Conservation (phyloP, 2,888 invertebrate species). For the Drosophila anomalipes region DNA sequence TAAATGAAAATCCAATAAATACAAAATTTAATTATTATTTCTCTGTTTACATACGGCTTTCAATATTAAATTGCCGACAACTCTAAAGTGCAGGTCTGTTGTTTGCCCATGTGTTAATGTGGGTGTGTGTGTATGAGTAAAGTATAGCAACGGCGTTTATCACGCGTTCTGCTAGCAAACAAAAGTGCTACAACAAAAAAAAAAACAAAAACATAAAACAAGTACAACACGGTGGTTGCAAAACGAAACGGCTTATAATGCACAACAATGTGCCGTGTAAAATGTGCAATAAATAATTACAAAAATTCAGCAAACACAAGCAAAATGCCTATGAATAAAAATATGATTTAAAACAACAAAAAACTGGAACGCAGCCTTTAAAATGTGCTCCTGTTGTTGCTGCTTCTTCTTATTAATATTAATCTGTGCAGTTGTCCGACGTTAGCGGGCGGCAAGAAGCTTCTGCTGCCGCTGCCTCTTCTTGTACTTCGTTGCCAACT, state of each 20-base stretch:
- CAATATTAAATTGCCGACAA: constrained; percentile 49
- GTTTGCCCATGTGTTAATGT: constrained; percentile 10
- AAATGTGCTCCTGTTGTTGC: constrained; percentile 13
- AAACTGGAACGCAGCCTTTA: constrained; percentile 40
- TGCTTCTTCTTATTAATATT: constrained; percentile 16
- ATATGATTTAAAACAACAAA: neutral
- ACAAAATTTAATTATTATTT: constrained; percentile 33
- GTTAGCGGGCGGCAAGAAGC: constrained; percentile 61
- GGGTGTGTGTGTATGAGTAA: constrained; percentile 24
- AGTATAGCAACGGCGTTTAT: constrained; percentile 48
- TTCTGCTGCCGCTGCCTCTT: constrained; percentile 29
- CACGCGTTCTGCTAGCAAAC: constrained; percentile 55
- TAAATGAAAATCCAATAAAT: constrained; percentile 53
- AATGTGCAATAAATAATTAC: constrained; percentile 70
- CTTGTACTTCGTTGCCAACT: constrained; percentile 44
- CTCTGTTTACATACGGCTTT: constrained; percentile 40
- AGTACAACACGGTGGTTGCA: constrained; percentile 38
- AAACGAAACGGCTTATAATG: constrained; percentile 54
- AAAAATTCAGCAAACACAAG: constrained; percentile 69
- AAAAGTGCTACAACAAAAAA: constrained; percentile 46
- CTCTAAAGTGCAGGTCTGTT: constrained; percentile 23
- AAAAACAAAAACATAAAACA: constrained; percentile 29
- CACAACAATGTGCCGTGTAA: constrained; percentile 58
- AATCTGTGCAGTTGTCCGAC: constrained; percentile 13
- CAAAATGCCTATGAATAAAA: constrained; percentile 43